phyloP scores from a whole-genome alignment of 2,888 invertebrate species.

The Gymnoscelis rufifasciata region DNA sequence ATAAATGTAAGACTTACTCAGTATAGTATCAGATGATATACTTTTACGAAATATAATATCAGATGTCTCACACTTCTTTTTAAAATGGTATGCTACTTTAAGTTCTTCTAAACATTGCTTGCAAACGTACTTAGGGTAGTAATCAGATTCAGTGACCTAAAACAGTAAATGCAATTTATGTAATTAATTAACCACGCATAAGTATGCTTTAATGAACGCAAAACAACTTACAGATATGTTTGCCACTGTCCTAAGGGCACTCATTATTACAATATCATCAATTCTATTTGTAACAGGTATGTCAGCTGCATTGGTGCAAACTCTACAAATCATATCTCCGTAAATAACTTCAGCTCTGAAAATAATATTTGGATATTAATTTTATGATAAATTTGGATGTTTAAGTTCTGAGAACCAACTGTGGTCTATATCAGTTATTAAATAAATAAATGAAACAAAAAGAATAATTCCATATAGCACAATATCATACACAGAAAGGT shows the following conservation, averaged over 20 bases:
- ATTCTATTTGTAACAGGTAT: constrained; percentile 28
- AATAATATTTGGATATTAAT: too few relatives aligned
- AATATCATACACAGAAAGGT: too few relatives aligned
- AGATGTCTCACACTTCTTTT: constrained; percentile 32
- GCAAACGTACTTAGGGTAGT: constrained; percentile 33
- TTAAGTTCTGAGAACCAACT: too few relatives aligned
- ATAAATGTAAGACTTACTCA: constrained; percentile 11
- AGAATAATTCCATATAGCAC: too few relatives aligned
- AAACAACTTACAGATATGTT: constrained; percentile 29
- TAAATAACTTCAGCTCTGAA: constrained; percentile 25
- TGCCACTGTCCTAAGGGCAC: constrained; percentile 30
- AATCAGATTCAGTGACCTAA: constrained; percentile 29
- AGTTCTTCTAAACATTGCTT: constrained; percentile 30
- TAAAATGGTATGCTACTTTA: constrained; percentile 30
- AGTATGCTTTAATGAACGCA: too few relatives aligned
- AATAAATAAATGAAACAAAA: too few relatives aligned
- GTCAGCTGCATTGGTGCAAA: constrained; percentile 31
- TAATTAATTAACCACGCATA: too few relatives aligned
- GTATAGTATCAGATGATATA: constrained; percentile 19
- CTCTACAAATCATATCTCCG: constrained; percentile 33
- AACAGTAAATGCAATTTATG: too few relatives aligned
- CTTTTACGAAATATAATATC: constrained; percentile 28
- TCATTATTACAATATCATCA: constrained; percentile 26
- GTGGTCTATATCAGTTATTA: too few relatives aligned
- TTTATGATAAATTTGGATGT: too few relatives aligned